Base-by-base conservation (phyloP, 2,113 vertebrate genomes). In the Leptocoma aspasia region DNA sequence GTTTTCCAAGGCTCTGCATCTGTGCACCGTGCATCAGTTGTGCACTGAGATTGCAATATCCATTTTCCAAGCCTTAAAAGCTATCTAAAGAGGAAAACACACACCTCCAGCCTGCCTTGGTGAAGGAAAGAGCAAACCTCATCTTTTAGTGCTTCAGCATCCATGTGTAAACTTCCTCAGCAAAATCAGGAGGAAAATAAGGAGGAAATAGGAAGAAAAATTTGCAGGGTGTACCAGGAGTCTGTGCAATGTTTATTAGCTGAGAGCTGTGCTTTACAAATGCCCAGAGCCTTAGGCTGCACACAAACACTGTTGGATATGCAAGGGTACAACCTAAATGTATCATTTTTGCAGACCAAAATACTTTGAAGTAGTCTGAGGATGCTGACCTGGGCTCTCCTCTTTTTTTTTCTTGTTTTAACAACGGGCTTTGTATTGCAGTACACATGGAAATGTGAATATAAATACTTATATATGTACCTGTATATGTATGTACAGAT, bases 1-100 rank as follows among this genome's bases (percentile, higher is more conserved):
- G 78, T 91, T 96, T 96, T 97, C 95, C 66, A 27, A 96, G 89
- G 94, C 95, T 63, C 85, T n/a, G 30, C 95, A 87, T 96, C 97
- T 95, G 94, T 39, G 80, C 82, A 42, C n/a, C 6, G 31, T 37
- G 89, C 95, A 87, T 91, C 92, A 42, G 52, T 14, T 45, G 78
- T 86, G 50, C 33, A 73, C 89, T 78, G 92, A 87, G 96, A 73
- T 19, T 79, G 93, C 89, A 93, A 64, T 41, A 92, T 33, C 85
- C 47, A 45, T 66, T 96, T 80, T 15, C 66, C 80, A 33, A 91
- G 77, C 79, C 28, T 60, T 66, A 90, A 86, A 94, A 94, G 80
- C 52, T 59, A 13, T 44, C 54, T 44, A 85, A 86, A 2, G 35
- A 82, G 82, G 84, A 73, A 69, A 91, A 87, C 79, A 79, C 22